Percentiles rank a stretch among this genome's conserved stretches.
Evolutionary conservation across 2,888 invertebrate species (phyloP).

Genomic region (Plemyria rubiginata): DNA sequence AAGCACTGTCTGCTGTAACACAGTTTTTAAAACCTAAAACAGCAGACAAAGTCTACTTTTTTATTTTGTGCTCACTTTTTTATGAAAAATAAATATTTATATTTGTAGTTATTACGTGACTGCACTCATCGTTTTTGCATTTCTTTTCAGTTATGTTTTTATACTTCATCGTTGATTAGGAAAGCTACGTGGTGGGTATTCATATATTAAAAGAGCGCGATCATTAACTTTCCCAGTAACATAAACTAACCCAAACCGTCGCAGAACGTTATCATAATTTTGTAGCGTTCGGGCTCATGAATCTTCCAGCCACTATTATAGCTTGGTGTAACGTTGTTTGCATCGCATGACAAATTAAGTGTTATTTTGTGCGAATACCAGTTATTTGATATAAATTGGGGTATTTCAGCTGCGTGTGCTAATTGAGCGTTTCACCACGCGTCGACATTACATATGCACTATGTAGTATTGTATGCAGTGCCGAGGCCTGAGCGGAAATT

Average conservation of each 20-base stretch:
- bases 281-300: constrained; percentile 32
- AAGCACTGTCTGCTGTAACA: too few species aligned
- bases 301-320: constrained; percentile 35
- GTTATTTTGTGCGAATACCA: constrained; percentile 40
- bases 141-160: neutral
- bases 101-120: too few species aligned
- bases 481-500: neutral
- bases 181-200: constrained; percentile 3
- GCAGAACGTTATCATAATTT: constrained; percentile 38
- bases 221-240: constrained; percentile 26
- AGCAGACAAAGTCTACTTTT: too few species aligned
- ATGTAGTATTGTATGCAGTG: neutral
- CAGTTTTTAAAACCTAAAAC: too few species aligned
- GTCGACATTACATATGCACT: constrained; percentile 41
- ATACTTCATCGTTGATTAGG: too few species aligned
- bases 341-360: constrained; percentile 39
- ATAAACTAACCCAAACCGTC: constrained; percentile 28
- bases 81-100: too few species aligned
- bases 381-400: constrained; percentile 52
- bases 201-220: constrained; percentile 28
- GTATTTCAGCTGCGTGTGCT: constrained; percentile 67
- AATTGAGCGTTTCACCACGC: constrained; percentile 76
- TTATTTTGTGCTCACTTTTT: too few species aligned
- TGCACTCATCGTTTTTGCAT: neutral
- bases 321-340: constrained; percentile 36